Conservation (phyloP, 2,797 vertebrate genomes). For the Varecia variegata region DNA sequence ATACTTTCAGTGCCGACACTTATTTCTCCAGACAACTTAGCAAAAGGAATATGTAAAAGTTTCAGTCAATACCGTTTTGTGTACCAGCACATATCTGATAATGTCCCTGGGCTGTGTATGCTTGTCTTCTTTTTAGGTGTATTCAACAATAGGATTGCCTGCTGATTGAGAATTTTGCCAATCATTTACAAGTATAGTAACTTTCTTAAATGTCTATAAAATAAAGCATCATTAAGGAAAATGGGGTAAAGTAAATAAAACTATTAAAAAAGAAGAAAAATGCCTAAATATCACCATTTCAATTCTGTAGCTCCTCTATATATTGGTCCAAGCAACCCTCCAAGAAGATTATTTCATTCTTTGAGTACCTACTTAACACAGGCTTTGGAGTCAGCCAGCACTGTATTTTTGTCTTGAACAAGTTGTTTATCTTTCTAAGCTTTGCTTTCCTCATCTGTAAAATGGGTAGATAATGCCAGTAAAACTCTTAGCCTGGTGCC, state of each 20-base stretch:
- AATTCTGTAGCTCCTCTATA: background rate
- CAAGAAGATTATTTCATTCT: constrained; percentile 1
- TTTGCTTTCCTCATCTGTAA: constrained; percentile 14
- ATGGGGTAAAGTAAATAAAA: constrained; percentile 44
- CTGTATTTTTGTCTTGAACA: background rate
- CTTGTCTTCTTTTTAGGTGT: background rate
- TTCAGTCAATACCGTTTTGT: background rate
- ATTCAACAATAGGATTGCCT: constrained; percentile 64
- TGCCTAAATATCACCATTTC: constrained; percentile 30
- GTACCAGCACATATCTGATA: background rate
- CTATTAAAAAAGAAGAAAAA: constrained; percentile 34
- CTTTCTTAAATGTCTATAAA: constrained; percentile 59
- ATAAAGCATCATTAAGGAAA: constrained; percentile 62
- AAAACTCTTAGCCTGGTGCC: background rate
- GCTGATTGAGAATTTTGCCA: background rate
- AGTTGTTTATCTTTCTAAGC: background rate
- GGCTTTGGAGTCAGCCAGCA: background rate
- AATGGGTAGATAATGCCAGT: background rate
- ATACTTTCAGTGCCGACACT: constrained; percentile 56
- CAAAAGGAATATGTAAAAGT: constrained; percentile 20
- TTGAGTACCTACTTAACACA: background rate
- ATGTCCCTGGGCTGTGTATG: constrained; percentile 25
- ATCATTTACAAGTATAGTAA: constrained; percentile 67
- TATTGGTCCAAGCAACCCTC: background rate
- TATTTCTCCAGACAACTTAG: constrained; percentile 55